phyloP scores from a whole-genome alignment of 2,113 vertebrate genomes.

The Myiozetetes cayanensis region DNA sequence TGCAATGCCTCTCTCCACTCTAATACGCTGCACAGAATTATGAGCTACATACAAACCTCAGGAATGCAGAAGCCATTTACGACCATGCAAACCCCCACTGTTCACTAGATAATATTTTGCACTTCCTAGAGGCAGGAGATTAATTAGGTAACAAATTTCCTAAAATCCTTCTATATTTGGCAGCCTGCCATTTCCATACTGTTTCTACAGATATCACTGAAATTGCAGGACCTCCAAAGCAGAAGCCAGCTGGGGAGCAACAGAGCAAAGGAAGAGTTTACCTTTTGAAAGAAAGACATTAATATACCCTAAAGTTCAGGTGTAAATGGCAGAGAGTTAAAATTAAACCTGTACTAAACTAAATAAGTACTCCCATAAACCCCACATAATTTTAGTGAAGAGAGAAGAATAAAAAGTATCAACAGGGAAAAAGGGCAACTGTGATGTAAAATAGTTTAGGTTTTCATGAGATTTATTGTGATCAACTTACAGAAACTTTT shows the following conservation, averaged over 20 bases:
- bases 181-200: not conserved
- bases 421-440: not conserved
- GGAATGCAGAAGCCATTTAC: not conserved
- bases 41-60: not conserved
- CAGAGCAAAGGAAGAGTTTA: not conserved
- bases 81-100: not conserved
- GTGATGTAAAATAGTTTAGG: not conserved
- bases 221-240: not conserved
- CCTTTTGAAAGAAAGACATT: not conserved
- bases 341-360: not conserved
- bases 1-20: not conserved
- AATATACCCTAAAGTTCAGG: not conserved
- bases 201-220: not conserved
- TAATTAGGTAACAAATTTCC: not conserved
- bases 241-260: not conserved
- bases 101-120: not conserved
- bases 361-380: not conserved
- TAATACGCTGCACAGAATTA: not conserved
- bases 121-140: not conserved
- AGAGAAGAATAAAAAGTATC: not conserved
- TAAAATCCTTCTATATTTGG: not conserved
- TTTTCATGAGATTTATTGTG: constrained; percentile 27
- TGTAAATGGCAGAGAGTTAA: not conserved
- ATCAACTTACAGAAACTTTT: not conserved
- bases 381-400: not conserved